Percentiles rank a stretch among this genome's conserved stretches.
Evolutionary conservation across 1,140 invertebrate species (phyloP).

Genomic region (Brachionus sp.): DNA sequence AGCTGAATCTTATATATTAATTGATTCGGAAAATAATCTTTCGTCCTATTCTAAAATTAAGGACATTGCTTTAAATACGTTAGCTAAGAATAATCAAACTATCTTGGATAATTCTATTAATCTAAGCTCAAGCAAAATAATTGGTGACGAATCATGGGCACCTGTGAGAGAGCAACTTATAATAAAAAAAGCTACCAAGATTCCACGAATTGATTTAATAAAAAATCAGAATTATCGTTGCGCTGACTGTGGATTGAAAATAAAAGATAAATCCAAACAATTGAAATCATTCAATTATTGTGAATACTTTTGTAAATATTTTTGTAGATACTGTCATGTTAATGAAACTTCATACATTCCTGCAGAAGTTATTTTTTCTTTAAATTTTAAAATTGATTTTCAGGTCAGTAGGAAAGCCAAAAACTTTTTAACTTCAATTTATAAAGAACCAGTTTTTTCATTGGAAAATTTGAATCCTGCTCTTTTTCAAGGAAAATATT

Average conservation of each 20-base stretch:
- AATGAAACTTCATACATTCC: slow-evolving; percentile 74
- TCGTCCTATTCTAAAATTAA: background rate
- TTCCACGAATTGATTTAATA: background rate
- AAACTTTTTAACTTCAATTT: slow-evolving; percentile 7
- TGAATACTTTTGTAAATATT: slow-evolving; percentile 79
- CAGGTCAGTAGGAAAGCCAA: slow-evolving; percentile 31
- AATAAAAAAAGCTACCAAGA: background rate
- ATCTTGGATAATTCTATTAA: background rate
- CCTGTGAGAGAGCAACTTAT: slow-evolving; percentile 42
- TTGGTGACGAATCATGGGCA: slow-evolving; percentile 35
- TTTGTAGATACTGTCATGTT: slow-evolving; percentile 81
- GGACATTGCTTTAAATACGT: background rate
- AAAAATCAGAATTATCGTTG: slow-evolving; percentile 14
- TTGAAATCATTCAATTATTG: slow-evolving; percentile 65
- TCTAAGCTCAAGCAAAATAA: background rate
- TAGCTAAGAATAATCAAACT: background rate
- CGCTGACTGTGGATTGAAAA: slow-evolving; percentile 26
- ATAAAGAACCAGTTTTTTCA: background rate
- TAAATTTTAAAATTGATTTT: slow-evolving; percentile 12
- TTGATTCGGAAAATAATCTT: background rate
- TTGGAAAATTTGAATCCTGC: slow-evolving; percentile 29
- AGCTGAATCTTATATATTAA: background rate
- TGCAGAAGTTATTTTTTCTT: background rate
- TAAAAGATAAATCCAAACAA: background rate
- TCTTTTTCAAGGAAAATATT: background rate